These are phyloP conservation scores for Microhierax caerulescens DNA, from an alignment of 2,797 vertebrate genomes.

Conservation along the genomic window DNA sequence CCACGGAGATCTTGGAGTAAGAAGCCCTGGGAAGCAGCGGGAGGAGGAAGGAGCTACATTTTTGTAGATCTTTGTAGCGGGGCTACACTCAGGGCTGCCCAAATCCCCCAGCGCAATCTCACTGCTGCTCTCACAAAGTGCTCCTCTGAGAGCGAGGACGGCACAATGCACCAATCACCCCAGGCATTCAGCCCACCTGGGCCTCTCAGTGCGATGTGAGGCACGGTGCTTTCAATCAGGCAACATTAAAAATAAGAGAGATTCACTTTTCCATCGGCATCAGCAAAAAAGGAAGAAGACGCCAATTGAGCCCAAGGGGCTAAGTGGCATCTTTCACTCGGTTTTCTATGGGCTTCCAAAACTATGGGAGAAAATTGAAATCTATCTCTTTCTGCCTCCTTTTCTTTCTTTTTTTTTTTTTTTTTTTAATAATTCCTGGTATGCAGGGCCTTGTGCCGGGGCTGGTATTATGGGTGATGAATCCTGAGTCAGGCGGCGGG, in stretches of 20 bases:
- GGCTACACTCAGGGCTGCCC: background rate
- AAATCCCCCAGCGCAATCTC: background rate
- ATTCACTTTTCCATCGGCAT: slow-evolving; percentile 26
- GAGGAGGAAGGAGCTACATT: slow-evolving; percentile 29
- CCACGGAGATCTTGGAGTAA: background rate
- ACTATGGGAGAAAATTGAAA: slow-evolving; percentile 44
- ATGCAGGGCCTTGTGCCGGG: background rate
- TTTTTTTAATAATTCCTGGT: slow-evolving; percentile 10
- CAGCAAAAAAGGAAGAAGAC: background rate
- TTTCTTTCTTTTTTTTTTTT: background rate
- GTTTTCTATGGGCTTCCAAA: slow-evolving; percentile 28
- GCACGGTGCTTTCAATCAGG: slow-evolving; percentile 60
- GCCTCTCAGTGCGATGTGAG: slow-evolving; percentile 1
- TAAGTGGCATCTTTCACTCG: slow-evolving; percentile 39
- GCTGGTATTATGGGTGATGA: slow-evolving; percentile 32
- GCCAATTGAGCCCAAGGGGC: slow-evolving; percentile 39
- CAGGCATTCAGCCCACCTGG: slow-evolving; percentile 65
- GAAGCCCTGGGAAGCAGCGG: background rate
- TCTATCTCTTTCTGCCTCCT: slow-evolving; percentile 22
- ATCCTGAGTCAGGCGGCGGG: slow-evolving; percentile 14
- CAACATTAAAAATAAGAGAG: slow-evolving; percentile 17
- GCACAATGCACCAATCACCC: slow-evolving; percentile 69
- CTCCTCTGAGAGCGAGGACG: slow-evolving; percentile 24
- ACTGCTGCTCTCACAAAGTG: slow-evolving; percentile 29
- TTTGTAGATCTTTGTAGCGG: background rate